A percentile compares a stretch with the other conserved stretches of the same genome.
Evolutionary conservation across 2,113 vertebrate genomes (phyloP).

Genomic region (Pseudopipra pipra): DNA sequence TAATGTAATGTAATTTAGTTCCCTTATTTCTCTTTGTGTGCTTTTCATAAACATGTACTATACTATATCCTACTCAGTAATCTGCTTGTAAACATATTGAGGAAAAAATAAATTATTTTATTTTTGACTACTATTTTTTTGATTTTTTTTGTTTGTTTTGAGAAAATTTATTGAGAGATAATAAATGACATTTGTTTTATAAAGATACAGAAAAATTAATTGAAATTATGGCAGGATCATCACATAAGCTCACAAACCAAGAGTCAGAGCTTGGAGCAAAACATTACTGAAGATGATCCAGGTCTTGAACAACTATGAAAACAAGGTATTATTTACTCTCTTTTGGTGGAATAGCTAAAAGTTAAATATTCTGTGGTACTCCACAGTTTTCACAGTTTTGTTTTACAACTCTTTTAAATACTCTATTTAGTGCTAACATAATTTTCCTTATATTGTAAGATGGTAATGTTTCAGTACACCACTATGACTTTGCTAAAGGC

Average conservation of each 20-base stretch:
- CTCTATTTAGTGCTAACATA: neutral
- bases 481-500: neutral
- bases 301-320: neutral
- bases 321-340: neutral
- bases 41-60: neutral
- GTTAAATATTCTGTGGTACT: neutral
- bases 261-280: neutral
- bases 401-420: neutral
- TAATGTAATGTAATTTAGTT: neutral
- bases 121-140: neutral
- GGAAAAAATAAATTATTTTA: neutral
- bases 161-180: neutral
- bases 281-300: neutral
- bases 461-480: neutral
- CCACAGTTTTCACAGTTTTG: neutral
- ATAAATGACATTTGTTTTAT: neutral
- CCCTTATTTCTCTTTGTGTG: neutral
- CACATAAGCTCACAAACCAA: neutral
- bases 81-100: neutral
- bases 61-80: neutral
- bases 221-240: neutral
- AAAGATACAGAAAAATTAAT: neutral
- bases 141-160: neutral
- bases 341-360: neutral
- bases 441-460: neutral